Conservation (phyloP, 2,113 vertebrate species). For the Nyctibius bracteatus region DNA sequence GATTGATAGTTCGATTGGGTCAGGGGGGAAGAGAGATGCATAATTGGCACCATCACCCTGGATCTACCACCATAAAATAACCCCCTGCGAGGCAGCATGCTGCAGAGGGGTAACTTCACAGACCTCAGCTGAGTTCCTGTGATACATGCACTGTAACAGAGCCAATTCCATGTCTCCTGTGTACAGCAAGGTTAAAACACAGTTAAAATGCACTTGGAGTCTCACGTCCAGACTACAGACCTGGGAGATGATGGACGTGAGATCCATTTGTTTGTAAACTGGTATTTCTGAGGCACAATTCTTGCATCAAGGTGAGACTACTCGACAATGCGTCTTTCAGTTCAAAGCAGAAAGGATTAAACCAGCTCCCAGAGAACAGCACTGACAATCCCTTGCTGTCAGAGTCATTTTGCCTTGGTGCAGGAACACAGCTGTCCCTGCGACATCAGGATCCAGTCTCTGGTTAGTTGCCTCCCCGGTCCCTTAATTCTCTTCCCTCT, state of each 20-base stretch:
- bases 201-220: not conserved
- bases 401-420: not conserved
- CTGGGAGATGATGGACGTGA: not conserved
- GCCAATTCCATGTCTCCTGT: not conserved
- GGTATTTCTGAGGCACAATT: not conserved
- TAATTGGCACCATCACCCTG: not conserved
- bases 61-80: not conserved
- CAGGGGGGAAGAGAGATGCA: not conserved
- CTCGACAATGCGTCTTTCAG: not conserved
- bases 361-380: not conserved
- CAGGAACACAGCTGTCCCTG: not conserved
- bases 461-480: rapidly evolving
- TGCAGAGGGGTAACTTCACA: not conserved
- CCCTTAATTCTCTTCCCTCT: not conserved
- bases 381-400: not conserved
- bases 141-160: too few relatives aligned
- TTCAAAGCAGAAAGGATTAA: not conserved
- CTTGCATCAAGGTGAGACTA: not conserved
- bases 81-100: rapidly evolving
- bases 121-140: not conserved
- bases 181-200: not conserved
- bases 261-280: not conserved
- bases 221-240: not conserved
- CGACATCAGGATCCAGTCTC: not conserved
- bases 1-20: not conserved